Percentiles rank a stretch among this genome's conserved stretches.
Evolutionary conservation across 2,113 vertebrate species (phyloP).

Genomic region (Platichthys stellatus): DNA sequence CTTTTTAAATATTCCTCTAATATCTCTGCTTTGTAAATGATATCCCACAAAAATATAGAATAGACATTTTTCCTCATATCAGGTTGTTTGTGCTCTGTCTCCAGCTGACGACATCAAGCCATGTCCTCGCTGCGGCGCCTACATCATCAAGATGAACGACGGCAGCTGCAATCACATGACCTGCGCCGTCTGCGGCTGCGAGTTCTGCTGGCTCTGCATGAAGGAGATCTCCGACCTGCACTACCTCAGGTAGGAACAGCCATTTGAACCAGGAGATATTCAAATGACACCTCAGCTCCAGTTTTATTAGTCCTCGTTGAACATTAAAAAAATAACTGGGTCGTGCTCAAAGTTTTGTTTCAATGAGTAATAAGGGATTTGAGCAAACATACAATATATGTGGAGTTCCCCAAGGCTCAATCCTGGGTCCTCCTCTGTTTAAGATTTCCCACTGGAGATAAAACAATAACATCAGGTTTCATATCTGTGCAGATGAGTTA

Average conservation of each 20-base stretch:
- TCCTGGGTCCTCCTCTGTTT: neutral
- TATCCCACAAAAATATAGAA: too few relatives aligned
- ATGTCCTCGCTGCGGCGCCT: slow-evolving; percentile 95
- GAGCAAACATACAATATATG: neutral
- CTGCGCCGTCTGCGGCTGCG: slow-evolving; percentile 96
- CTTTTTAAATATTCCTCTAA: too few relatives aligned
- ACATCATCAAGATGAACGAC: slow-evolving; percentile 99
- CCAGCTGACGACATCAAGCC: slow-evolving; percentile 97
- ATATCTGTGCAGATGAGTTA: too few relatives aligned
- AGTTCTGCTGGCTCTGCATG: slow-evolving; percentile 99
- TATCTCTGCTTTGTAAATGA: too few relatives aligned
- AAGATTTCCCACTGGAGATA: too few relatives aligned
- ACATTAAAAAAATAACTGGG: too few relatives aligned
- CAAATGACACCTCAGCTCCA: neutral
- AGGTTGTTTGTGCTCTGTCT: neutral
- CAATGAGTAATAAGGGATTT: neutral
- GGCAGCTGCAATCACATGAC: slow-evolving; percentile 99
- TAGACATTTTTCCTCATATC: too few relatives aligned
- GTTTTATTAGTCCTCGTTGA: neutral
- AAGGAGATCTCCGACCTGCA: slow-evolving; percentile 99
- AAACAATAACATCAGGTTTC: too few relatives aligned
- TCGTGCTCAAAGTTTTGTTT: too few relatives aligned
- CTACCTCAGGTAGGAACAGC: slow-evolving; percentile 91
- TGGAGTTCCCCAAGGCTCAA: neutral
- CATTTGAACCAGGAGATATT: too few relatives aligned